phyloP scores from a whole-genome alignment of 2,113 vertebrate species.

The Anoura caudifer region DNA sequence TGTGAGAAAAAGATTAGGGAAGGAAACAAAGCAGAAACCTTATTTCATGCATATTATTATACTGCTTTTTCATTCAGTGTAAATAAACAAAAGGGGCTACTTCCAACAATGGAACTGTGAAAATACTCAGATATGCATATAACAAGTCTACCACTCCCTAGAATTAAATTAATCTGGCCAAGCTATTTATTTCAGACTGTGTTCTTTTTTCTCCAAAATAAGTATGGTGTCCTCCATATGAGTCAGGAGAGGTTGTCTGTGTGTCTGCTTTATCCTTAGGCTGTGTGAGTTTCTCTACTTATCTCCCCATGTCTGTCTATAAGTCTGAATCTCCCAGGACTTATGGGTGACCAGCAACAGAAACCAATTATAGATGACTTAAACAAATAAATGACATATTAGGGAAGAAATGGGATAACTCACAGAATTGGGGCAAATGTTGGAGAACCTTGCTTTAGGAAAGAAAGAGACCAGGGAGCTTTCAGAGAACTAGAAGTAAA shows the following conservation, averaged over 20 bases:
- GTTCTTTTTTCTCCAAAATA: neutral
- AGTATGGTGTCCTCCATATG: neutral
- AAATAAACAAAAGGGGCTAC: conserved; percentile 58
- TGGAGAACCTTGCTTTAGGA: neutral
- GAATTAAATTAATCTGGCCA: conserved; percentile 47
- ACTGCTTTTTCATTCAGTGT: conserved; percentile 23
- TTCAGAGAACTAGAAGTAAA: neutral
- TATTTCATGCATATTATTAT: conserved; percentile 31
- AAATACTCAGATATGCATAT: conserved; percentile 34
- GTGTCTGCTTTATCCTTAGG: neutral
- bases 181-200: conserved; percentile 42
- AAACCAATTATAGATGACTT: neutral
- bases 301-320: neutral
- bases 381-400: neutral
- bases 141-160: neutral
- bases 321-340: neutral
- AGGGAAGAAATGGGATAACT: neutral
- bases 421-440: neutral
- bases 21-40: conserved; percentile 52
- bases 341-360: neutral
- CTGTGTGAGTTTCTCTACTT: neutral
- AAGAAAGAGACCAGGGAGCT: neutral
- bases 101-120: conserved; percentile 54
- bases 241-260: conserved; percentile 18
- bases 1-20: conserved; percentile 18